phyloP scores from a whole-genome alignment of 2,888 invertebrate genomes.

The Melipona bicolor region DNA sequence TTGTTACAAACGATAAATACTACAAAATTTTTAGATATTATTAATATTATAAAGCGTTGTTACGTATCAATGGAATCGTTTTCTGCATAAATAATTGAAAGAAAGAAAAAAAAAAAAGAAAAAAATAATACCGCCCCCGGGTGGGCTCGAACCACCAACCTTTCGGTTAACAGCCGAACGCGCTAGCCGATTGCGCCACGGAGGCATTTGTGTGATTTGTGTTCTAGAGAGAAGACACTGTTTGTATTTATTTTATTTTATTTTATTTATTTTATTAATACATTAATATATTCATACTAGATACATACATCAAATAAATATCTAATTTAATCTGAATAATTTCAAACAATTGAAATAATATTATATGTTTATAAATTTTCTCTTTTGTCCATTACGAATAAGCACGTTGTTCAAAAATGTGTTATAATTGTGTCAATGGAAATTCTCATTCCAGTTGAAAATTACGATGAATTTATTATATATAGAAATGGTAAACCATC shows the following conservation, averaged over 20 bases:
- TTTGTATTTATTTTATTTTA: no score
- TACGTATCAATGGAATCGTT: not conserved
- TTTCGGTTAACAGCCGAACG: constrained; percentile 99
- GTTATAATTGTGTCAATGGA: not conserved
- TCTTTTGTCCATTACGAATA: not conserved
- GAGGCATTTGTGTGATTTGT: not conserved
- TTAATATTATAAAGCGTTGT: no score
- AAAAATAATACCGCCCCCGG: constrained; percentile 90
- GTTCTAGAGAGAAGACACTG: not conserved
- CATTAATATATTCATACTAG: no score
- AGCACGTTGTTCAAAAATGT: not conserved
- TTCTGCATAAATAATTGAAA: not conserved
- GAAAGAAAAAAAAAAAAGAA: not conserved
- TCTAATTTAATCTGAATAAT: not conserved
- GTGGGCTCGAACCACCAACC: constrained; percentile 99
- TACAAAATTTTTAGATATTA: no score
- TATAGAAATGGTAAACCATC: not conserved
- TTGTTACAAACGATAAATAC: no score
- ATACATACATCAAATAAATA: not conserved
- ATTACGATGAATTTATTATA: no score
- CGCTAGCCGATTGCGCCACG: constrained; percentile 98
- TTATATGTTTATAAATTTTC: not conserved
- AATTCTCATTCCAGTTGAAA: not conserved
- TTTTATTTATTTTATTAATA: no score
- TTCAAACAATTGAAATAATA: not conserved